Evolutionary conservation across 2,113 vertebrate species (phyloP), one percentile per base, ranked within the genome.

Genomic region (Pao palembangensis): DNA sequence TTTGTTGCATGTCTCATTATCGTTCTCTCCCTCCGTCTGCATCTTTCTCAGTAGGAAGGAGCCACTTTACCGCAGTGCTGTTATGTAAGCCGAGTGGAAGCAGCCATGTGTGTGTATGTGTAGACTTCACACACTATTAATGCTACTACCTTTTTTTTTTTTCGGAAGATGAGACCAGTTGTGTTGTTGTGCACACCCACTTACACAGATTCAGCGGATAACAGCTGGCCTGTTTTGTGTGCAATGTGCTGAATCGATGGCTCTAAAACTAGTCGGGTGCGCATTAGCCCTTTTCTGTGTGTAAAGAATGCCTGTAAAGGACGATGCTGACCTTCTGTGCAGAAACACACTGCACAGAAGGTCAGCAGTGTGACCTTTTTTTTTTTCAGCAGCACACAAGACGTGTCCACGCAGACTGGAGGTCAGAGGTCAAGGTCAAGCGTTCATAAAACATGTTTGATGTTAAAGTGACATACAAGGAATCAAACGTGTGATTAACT

Each of bases 21-120:
- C 8, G 10, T 2, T 31, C 23, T 25, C 23, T 31, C 12, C 51
- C 20, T 16, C 23, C 2, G 16, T 34, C 44, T 17, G 51, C 8
- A 23, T 52, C 25, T 41, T 41, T 59, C 52, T 46, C 41, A 52
- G 71, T 59, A 60, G 58, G 64, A 78, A 70, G 51, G 60, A 60
- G 54, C 28, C 51, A 58, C 28, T 80, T 80, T 76, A 77, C 84
- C 76, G 79, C 83, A 82, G 85, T 81, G 77, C 44, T 73, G 76
- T 89, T 89, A 68, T 61, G 71, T 87, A 88, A 89, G 69, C 78
- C 73, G 72, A 75, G 75, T 67, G 19, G 42, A 64, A 70, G 67
- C 69, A 71, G 46, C 52, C 67, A 54, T 21, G 52, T 59, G 44
- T 53, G 61, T 55, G 61, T 47, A 56, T 65, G 66, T 67, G 46